Evolutionary conservation across 1,140 invertebrate species (phyloP).

Genomic region (Whitmania pigra): DNA sequence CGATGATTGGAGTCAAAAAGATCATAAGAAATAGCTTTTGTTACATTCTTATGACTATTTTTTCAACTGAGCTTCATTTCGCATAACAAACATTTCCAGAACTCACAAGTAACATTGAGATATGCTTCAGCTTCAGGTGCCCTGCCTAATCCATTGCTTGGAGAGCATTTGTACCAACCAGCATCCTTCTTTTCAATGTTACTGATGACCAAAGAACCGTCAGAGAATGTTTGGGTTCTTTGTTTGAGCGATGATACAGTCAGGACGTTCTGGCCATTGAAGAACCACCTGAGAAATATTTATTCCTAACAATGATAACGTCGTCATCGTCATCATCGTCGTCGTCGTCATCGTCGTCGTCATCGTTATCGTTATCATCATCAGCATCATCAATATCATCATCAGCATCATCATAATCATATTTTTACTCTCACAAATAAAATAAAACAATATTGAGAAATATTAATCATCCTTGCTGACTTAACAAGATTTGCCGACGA

Average conservation of each 20-base stretch:
- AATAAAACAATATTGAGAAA: too few species aligned
- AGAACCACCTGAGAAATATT: background rate
- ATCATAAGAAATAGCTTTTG: too few species aligned
- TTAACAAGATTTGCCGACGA: too few species aligned
- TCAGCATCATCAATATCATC: background rate
- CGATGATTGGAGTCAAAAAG: too few species aligned
- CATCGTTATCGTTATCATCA: background rate
- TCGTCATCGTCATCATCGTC: slow-evolving; percentile 1
- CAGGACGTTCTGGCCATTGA: background rate
- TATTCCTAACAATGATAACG: background rate
- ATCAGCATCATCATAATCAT: background rate
- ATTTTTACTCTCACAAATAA: too few species aligned
- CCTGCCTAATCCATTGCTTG: background rate
- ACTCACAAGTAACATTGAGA: slow-evolving; percentile 15
- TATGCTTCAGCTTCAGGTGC: slow-evolving; percentile 10
- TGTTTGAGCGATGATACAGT: background rate
- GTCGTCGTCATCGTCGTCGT: background rate
- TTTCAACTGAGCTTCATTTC: too few species aligned
- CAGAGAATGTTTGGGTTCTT: background rate
- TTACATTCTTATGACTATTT: too few species aligned
- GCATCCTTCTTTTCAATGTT: slow-evolving; percentile 9
- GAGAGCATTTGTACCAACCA: slow-evolving; percentile 16
- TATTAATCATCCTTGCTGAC: too few species aligned
- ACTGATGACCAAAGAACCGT: slow-evolving; percentile 12
- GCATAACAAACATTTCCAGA: too few species aligned